These are phyloP conservation scores for Ophion costatus DNA, from an alignment of 2,888 invertebrate genomes.

Conservation along the genomic window DNA sequence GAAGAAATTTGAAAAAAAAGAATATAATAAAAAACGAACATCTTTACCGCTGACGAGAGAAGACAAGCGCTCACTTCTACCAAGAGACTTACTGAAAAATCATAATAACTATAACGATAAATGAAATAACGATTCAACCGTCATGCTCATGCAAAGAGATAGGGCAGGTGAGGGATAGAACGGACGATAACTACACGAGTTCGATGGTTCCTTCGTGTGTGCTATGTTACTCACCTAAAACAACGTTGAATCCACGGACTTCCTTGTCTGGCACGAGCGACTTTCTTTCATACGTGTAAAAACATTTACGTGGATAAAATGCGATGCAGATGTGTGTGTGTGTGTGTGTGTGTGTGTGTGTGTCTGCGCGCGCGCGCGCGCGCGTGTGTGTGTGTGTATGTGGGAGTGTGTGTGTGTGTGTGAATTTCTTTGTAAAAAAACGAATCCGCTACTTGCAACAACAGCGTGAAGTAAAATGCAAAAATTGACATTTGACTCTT, in stretches of 20 bases:
- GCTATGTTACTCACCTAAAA: slow-evolving; percentile 58
- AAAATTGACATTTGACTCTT: neutral
- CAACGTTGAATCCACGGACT: slow-evolving; percentile 51
- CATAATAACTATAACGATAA: slow-evolving; percentile 48
- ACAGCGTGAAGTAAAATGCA: slow-evolving; percentile 45
- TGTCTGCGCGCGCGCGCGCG: too few species aligned
- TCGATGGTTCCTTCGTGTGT: slow-evolving; percentile 14
- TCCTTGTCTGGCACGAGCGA: slow-evolving; percentile 46
- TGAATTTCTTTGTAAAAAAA: slow-evolving; percentile 36
- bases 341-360: slow-evolving; percentile 43
- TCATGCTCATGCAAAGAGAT: slow-evolving; percentile 67
- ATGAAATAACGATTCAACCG: slow-evolving; percentile 53
- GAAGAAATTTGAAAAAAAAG: slow-evolving; percentile 1
- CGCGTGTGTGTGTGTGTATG: slow-evolving; percentile 50
- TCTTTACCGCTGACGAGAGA: slow-evolving; percentile 63
- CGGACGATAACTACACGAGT: neutral
- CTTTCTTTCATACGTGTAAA: slow-evolving; percentile 64
- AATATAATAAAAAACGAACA: slow-evolving; percentile 44
- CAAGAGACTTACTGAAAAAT: slow-evolving; percentile 60
- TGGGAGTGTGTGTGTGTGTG: slow-evolving; percentile 41
- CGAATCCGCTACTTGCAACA: slow-evolving; percentile 50
- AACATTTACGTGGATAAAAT: slow-evolving; percentile 65
- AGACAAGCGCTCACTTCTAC: slow-evolving; percentile 69
- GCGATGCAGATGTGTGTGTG: slow-evolving; percentile 63
- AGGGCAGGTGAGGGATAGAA: slow-evolving; percentile 23